Base-by-base conservation (phyloP, 2,888 invertebrate species). In the Cyclophora punctaria region DNA sequence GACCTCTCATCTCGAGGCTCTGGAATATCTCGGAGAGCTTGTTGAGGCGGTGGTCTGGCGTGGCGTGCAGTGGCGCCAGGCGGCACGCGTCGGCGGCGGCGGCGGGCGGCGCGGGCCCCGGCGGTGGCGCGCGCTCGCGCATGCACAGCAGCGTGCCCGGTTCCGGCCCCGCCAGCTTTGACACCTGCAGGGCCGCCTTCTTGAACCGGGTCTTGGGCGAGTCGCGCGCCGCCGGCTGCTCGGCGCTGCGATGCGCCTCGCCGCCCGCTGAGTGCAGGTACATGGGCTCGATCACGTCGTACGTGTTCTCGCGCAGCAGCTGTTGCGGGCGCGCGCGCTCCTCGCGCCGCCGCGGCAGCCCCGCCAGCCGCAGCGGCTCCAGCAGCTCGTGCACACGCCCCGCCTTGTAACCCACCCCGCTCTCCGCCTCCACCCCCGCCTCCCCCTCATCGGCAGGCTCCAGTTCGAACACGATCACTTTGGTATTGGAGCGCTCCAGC, bases 11-110 rank as follows among this genome's bases (percentile, higher is more conserved):
- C 47, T 88, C 86, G 5, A 88, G 66, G 46, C 66, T 74, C 68
- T 88, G 84, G 50, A 88, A 87, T 58, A 88, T 87, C 62, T 87
- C 88, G 0, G 88, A 78, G 0, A 89, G 62, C 48, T 84, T 79
- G 48, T 80, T 76, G 7, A 89, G 63, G 43, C 81, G 80, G 41
- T 80, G 77, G 7, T 71, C 71, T 0, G 88, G 85, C 57, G 75
- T 82, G 44, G 67, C 76, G 0, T 81, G 82, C 44, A 83, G 47
- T 35, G 71, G 67, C 48, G 83, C 76, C 44, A 85, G 58, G 46
- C 69, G 75, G 53, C 77, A 83, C 20, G 20, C 20, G 20, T 20
- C 20, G 20, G 20, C 20, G 20, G 20, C 20, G 20, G 20, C 20
- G 20, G 20, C 20, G 20, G 20, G 20, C 20, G 20, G 20, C 20